Evolutionary conservation across 2,797 vertebrate genomes (phyloP).

Genomic region (Emydoidea blandingii): DNA sequence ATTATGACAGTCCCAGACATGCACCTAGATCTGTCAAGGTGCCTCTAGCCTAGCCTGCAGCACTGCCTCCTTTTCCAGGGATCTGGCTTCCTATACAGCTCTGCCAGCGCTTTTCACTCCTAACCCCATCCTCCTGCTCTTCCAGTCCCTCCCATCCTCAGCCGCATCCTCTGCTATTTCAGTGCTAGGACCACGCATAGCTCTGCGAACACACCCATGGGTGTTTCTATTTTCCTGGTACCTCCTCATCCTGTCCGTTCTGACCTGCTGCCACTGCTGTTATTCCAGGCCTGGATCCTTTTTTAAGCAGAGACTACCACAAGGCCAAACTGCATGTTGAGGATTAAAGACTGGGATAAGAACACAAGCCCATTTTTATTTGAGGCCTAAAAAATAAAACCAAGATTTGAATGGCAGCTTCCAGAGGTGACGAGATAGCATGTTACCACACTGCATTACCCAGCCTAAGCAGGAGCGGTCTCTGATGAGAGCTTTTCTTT

Average conservation of each 20-base stretch:
- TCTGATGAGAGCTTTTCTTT: accelerated
- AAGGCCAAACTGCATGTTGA: accelerated
- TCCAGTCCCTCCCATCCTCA: background rate
- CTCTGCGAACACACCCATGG: background rate
- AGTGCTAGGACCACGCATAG: no score
- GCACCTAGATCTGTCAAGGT: background rate
- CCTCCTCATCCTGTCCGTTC: background rate
- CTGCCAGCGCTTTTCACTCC: background rate
- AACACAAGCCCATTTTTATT: background rate
- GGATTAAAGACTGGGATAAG: background rate
- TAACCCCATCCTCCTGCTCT: background rate
- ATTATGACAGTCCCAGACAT: background rate
- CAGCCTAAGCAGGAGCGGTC: accelerated
- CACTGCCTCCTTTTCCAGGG: background rate
- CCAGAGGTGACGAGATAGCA: background rate
- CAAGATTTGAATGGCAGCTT: background rate
- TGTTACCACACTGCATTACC: accelerated
- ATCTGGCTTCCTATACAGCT: background rate
- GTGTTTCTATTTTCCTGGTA: background rate
- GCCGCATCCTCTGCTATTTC: background rate
- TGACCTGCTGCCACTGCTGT: no score
- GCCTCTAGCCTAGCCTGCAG: background rate
- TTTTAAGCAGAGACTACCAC: background rate
- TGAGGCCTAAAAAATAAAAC: background rate
- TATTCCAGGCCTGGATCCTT: background rate